Percentiles rank a stretch among this genome's conserved stretches.
Evolutionary conservation across 2,797 vertebrate species (phyloP).

Genomic region (Kryptolebias ocellatus): DNA sequence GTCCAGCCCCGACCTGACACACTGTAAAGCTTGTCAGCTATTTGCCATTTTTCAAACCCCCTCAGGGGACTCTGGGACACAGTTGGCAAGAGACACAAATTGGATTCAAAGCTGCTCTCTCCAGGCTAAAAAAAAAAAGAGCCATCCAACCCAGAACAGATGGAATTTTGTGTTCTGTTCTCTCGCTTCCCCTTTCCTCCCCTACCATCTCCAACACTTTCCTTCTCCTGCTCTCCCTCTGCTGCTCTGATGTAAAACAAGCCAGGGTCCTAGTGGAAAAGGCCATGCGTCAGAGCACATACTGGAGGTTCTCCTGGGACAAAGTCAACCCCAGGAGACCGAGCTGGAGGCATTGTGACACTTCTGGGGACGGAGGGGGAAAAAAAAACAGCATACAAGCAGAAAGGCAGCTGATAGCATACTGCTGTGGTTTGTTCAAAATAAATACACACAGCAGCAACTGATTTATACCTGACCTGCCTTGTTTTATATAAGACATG

Average conservation of each 20-base stretch:
- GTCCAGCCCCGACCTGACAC: constrained; percentile 54
- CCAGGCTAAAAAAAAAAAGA: constrained; percentile 77
- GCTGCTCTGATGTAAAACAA: constrained; percentile 62
- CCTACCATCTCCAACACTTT: constrained; percentile 44
- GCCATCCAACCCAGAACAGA: constrained; percentile 81
- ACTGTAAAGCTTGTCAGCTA: constrained; percentile 61
- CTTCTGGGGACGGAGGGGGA: not conserved
- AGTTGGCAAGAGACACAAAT: constrained; percentile 82
- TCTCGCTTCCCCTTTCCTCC: constrained; percentile 59
- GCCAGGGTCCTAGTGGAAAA: constrained; percentile 59
- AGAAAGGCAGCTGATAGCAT: constrained; percentile 14
- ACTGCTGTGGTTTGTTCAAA: constrained; percentile 9
- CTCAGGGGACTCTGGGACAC: constrained; percentile 78
- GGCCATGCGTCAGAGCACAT: constrained; percentile 64
- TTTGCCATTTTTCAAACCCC: constrained; percentile 68
- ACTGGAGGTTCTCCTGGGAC: constrained; percentile 60
- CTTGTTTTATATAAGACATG: constrained; percentile 1
- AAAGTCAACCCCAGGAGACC: constrained; percentile 50
- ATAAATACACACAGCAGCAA: constrained; percentile 21
- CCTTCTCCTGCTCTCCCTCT: constrained; percentile 46
- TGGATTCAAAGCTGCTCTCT: constrained; percentile 82
- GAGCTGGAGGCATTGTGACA: constrained; percentile 41
- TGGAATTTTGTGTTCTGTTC: constrained; percentile 80
- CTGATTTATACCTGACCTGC: constrained; percentile 14
- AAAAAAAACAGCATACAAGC: not conserved